Conservation (phyloP, 2,888 invertebrate genomes). For the Vanessa cardui region DNA sequence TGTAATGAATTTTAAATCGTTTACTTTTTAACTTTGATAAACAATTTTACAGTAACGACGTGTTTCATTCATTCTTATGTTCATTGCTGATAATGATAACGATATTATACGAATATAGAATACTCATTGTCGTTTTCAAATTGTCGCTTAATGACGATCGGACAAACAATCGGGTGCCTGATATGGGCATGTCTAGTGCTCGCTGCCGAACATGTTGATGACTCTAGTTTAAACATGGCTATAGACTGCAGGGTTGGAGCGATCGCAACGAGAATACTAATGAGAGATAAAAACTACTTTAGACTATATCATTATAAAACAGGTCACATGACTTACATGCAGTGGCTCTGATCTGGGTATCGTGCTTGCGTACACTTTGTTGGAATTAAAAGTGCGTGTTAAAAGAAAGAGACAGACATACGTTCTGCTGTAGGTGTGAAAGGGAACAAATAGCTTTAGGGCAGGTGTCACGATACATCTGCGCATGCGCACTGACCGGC, state of each 20-base stretch:
- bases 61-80: constrained; percentile 22
- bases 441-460: constrained; percentile 59
- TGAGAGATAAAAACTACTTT: constrained; percentile 68
- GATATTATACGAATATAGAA: constrained; percentile 16
- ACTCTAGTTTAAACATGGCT: constrained; percentile 58
- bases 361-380: constrained; percentile 58
- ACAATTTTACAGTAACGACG: background rate
- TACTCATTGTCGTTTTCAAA: constrained; percentile 35
- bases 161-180: constrained; percentile 43
- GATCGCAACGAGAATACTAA: constrained; percentile 66
- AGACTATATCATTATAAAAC: constrained; percentile 74
- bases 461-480: constrained; percentile 80
- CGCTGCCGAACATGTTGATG: constrained; percentile 62
- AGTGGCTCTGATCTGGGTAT: constrained; percentile 63
- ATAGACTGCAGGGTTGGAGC: constrained; percentile 56
- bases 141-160: constrained; percentile 41
- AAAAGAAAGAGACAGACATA: constrained; percentile 56
- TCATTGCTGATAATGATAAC: constrained; percentile 18
- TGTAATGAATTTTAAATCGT: constrained; percentile 9
- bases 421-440: constrained; percentile 50
- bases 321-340: constrained; percentile 73
- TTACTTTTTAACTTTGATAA: background rate
- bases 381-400: constrained; percentile 69
- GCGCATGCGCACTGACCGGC: constrained; percentile 73
- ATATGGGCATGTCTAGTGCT: constrained; percentile 55